Base-by-base conservation (phyloP, 2,888 invertebrate genomes). In the Eupithecia vulgata region DNA sequence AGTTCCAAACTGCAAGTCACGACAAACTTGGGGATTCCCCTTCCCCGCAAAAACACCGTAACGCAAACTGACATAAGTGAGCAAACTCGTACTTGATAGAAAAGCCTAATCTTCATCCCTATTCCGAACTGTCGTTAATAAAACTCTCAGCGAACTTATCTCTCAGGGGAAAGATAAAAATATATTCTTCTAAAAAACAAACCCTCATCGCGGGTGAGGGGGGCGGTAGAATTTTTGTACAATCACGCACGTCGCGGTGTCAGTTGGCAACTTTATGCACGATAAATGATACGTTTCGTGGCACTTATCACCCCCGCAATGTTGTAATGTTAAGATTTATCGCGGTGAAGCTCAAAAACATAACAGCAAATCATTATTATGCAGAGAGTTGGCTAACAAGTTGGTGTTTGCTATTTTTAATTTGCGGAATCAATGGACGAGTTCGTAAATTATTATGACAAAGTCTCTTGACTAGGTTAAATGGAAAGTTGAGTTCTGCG, bases 121-220 rank as follows among this genome's bases (percentile, higher is more conserved):
- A 81, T 87, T 84, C 85, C 83, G 81, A 90, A 91, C 88, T 89
- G 90, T 90, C 91, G 91, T 91, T 91, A 91, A 90, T 90, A 90
- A 87, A 91, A 91, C 88, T 90, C 88, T 84, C 81, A 80, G 82
- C 82, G 85, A 90, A 90, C 87, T 91, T 90, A 89, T 89, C 88
- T 90, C 88, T 82, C 85, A 34, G 68, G 87, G 87, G 88, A 75
- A 77, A 89, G 88, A 91, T 91, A 91, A 91, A 87, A 88, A 87
- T 85, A 87, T 87, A 87, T 88, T 84, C 82, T 83, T 75, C 71
- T 82, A 75, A 75, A 75, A 75, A 75, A 75, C 75, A 75, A 75
- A 75, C 75, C 72, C 67, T 67, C 37, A 45, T 21, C 62, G 52
- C 45, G 30, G 70, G 68, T 68, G 73, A 79, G 80, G 79, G 80